Evolutionary conservation across 2,797 vertebrate genomes (phyloP), one percentile per base, ranked within the genome.

Genomic region (Austrolebias charrua): DNA sequence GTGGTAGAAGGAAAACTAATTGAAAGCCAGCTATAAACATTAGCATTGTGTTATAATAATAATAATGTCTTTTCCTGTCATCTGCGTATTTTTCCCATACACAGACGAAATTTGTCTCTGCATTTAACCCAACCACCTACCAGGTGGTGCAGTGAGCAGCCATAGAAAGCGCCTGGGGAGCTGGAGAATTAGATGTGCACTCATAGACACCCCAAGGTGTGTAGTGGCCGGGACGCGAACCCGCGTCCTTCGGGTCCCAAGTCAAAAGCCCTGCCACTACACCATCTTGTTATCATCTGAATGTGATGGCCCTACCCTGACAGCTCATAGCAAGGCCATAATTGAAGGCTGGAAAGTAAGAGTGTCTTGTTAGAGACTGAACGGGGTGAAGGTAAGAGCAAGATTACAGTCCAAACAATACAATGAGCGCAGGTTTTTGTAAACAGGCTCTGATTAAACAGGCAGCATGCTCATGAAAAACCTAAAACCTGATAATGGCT

Each of bases 1-100:
- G 78, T 76, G 73, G 63, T 68, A 56, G 58, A 58, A 45, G 54
- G 71, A 63, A 80, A 86, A 85, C 70, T 82, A 90, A 90, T 89
- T 90, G 88, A 91, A 86, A 74, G 56, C 73, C 48, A 56, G 57
- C 46, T 86, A 86, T 88, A 81, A 88, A 89, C 79, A 73, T 76
- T 55, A 55, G 64, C 51, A 52, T 78, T 64, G 33, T 78, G 79
- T 83, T n/a, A n/a, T n/a, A n/a, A n/a, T n/a, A n/a, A n/a, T n/a
- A n/a, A n/a, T n/a, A n/a, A n/a, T n/a, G n/a, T n/a, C n/a, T n/a
- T n/a, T n/a, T n/a, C n/a, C n/a, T n/a, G n/a, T n/a, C n/a, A n/a
- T n/a, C n/a, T n/a, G n/a, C n/a, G n/a, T n/a, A n/a, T n/a, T n/a
- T n/a, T n/a, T n/a, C n/a, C n/a, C n/a, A n/a, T n/a, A n/a, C n/a